Percentiles rank a stretch among this genome's conserved stretches.
Conservation (phyloP, 2,888 invertebrate species). For the Pinctada fucata region DNA sequence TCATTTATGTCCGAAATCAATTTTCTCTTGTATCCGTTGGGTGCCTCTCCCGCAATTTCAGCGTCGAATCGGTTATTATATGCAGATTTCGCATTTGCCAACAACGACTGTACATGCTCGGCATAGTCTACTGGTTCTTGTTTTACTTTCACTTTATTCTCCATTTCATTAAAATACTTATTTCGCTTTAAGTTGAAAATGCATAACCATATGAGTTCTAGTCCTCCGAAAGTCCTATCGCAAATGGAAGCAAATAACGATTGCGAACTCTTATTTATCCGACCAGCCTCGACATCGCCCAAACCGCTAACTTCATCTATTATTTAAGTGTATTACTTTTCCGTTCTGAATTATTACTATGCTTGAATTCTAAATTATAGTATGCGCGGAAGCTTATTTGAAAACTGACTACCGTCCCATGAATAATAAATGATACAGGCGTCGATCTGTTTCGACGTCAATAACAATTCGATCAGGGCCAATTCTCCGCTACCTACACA, state of each 20-base stretch:
- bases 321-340: slow-evolving; percentile 38
- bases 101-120: slow-evolving; percentile 7
- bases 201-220: too few species aligned
- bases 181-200: too few species aligned
- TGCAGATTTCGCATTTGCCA: slow-evolving; percentile 25
- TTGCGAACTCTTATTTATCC: too few species aligned
- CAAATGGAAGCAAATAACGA: too few species aligned
- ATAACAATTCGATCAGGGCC: slow-evolving; percentile 15
- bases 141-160: slow-evolving; percentile 13
- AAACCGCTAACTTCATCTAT: slow-evolving; percentile 25
- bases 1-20: neutral
- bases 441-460: slow-evolving; percentile 19
- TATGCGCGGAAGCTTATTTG: slow-evolving; percentile 34
- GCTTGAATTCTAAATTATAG: slow-evolving; percentile 43
- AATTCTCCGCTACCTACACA: neutral
- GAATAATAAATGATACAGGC: slow-evolving; percentile 38
- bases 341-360: slow-evolving; percentile 41
- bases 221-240: too few species aligned
- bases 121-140: slow-evolving; percentile 20
- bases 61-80: slow-evolving; percentile 2
- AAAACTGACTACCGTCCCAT: slow-evolving; percentile 32
- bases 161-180: neutral
- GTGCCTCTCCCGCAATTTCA: neutral
- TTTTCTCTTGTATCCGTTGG: neutral
- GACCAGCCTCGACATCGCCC: neutral